A percentile compares a stretch with the other conserved stretches of the same genome.
These are phyloP conservation scores for Patella pellucida DNA, from an alignment of 2,888 invertebrate genomes.

Conservation along the genomic window DNA sequence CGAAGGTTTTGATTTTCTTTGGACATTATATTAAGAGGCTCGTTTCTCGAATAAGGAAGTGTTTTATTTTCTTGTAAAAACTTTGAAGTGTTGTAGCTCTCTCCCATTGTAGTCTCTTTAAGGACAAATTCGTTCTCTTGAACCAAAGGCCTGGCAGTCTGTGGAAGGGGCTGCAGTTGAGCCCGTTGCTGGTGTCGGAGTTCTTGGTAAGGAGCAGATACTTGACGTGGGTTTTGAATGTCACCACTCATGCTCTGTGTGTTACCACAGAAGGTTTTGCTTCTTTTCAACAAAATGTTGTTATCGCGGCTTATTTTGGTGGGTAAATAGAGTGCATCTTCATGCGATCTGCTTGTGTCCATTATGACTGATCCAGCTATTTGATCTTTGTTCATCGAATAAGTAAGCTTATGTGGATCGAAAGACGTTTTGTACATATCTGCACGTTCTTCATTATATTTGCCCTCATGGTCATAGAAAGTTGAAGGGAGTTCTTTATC, in stretches of 20 bases:
- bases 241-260: conserved; percentile 47
- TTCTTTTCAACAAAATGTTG: conserved; percentile 50
- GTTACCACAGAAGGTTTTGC: conserved; percentile 48
- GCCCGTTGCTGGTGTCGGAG: conserved; percentile 3
- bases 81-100: conserved; percentile 62
- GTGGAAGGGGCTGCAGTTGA: conserved; percentile 21
- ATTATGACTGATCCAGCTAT: conserved; percentile 53
- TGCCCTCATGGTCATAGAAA: conserved; percentile 67
- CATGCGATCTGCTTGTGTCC: conserved; percentile 57
- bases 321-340: conserved; percentile 57
- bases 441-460: conserved; percentile 65
- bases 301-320: conserved; percentile 54
- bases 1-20: conserved; percentile 59
- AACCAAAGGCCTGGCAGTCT: conserved; percentile 16
- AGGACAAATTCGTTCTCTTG: conserved; percentile 39
- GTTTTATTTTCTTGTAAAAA: conserved; percentile 66
- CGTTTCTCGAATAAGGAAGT: conserved; percentile 51
- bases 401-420: conserved; percentile 58
- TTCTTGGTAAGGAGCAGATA: conserved; percentile 11
- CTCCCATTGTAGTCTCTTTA: conserved; percentile 58
- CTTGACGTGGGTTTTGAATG: conserved; percentile 40
- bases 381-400: conserved; percentile 57
- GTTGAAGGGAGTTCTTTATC: conserved; percentile 54
- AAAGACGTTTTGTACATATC: conserved; percentile 67
- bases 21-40: conserved; percentile 63